These are phyloP conservation scores for Elephantulus edwardii DNA, from an alignment of 2,113 vertebrate genomes.

Conservation along the genomic window DNA sequence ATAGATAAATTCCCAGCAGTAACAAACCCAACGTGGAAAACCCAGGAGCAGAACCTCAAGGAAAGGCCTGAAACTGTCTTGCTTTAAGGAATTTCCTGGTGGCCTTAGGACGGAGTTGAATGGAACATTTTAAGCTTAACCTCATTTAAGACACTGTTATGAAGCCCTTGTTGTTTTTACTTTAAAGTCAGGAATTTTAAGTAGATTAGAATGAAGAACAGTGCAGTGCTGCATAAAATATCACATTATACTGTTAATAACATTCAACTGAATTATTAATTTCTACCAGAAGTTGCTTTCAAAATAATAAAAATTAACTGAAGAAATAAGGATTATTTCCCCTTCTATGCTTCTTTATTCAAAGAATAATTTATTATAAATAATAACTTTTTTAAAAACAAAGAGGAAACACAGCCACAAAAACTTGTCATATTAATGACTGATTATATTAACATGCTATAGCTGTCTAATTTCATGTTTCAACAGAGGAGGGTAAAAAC, in stretches of 20 bases:
- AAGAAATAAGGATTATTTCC: conserved; percentile 61
- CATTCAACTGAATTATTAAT: conserved; percentile 73
- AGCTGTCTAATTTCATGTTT: conserved; percentile 26
- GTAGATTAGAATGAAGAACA: conserved; percentile 77
- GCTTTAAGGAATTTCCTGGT: conserved; percentile 81
- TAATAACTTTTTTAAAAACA: conserved; percentile 44
- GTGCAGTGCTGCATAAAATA: conserved; percentile 58
- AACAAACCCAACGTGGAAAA: conserved; percentile 69
- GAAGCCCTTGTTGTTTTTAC: conserved; percentile 66
- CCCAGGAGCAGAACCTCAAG: conserved; percentile 60
- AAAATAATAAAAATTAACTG: conserved; percentile 65
- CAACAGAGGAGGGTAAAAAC: background rate
- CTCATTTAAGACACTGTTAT: conserved; percentile 73
- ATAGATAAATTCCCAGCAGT: conserved; percentile 73
- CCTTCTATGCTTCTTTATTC: conserved; percentile 52
- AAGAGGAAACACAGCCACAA: conserved; percentile 36
- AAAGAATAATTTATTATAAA: conserved; percentile 60
- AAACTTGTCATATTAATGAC: conserved; percentile 34
- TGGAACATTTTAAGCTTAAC: conserved; percentile 80
- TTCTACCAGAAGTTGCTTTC: conserved; percentile 71
- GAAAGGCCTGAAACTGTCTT: conserved; percentile 70
- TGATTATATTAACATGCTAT: conserved; percentile 33
- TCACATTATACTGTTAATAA: conserved; percentile 76
- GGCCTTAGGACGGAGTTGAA: conserved; percentile 77
- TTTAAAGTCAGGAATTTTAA: conserved; percentile 82